Evolutionary conservation across 1,140 invertebrate species (phyloP), one percentile per base, ranked within the genome.

Genomic region (Eumeta japonica): DNA sequence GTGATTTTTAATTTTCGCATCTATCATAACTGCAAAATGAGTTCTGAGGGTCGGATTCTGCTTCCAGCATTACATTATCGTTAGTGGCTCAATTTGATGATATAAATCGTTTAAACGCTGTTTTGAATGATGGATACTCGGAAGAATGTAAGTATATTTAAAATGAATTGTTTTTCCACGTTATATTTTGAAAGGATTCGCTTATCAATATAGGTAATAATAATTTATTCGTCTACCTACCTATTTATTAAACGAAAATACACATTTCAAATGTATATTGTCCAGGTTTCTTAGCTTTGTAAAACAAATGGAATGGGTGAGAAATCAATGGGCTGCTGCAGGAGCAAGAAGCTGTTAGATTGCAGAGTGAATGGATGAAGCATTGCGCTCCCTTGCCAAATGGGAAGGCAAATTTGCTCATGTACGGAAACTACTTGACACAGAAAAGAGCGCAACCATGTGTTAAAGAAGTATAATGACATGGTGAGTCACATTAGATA

Each of bases 401-500:
- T 77, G 88, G 35, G 87, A 91, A 40, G 82, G 81, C 10, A 88
- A 90, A 57, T 77, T 93, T 28, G 83, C 82, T 41, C 85, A 89
- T 57, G 87, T 86, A 1, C 81, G 89, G 32, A 84, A 83, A 41
- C 72, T 91, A 19, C 72, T 93, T 3, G 89, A 92, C 57, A 78
- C 82, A 28, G 90, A 93, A 52, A 88, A 86, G 46, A 81, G 82
- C 45, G 81, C 80, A 37, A 73, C 86, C 15, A 73, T 49, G 58
- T 70, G 4, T 33, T 71, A 35, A 71, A 70, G 44, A 73, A 73
- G 27, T 73, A 71, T 45, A 73, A 51, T 61, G 68, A 73, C 39
- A 37, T 70, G 55, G 68, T 73, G 45, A 38, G 52, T 38, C 5
- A n/a, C n/a, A n/a, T n/a, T 24, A 7, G 5, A 24, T 7, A 24